Evolutionary conservation across 2,888 invertebrate species (phyloP).

Genomic region (Carpatolechia fugitivella): DNA sequence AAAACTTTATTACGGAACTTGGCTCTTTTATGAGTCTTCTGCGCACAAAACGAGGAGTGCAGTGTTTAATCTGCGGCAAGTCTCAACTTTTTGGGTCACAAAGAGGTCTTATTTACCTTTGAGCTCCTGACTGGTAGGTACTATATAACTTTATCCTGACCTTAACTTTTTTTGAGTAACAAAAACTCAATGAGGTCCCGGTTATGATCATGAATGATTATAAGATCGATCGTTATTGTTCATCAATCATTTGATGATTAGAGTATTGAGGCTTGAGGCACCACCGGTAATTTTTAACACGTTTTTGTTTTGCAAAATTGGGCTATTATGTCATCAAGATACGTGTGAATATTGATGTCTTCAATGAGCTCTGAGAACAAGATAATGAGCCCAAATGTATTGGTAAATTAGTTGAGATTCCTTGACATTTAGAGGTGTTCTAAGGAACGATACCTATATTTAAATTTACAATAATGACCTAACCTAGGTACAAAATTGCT

Average conservation of each 20-base stretch:
- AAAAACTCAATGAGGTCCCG: constrained; percentile 39
- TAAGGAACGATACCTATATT: too few relatives aligned
- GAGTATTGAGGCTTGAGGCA: constrained; percentile 2
- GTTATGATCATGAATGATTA: constrained; percentile 27
- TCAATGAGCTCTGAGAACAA: neutral
- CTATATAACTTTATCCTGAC: constrained; percentile 48
- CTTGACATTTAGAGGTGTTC: neutral
- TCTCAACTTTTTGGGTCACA: constrained; percentile 34
- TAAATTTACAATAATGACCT: too few relatives aligned
- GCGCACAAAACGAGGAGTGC: neutral
- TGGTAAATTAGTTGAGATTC: neutral
- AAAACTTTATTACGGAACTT: neutral
- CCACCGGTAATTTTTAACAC: constrained; percentile 4
- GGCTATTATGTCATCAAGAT: constrained; percentile 6
- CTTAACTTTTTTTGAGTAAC: constrained; percentile 34
- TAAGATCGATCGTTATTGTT: constrained; percentile 31
- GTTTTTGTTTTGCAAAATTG: constrained; percentile 10
- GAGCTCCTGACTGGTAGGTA: constrained; percentile 20
- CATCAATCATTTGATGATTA: constrained; percentile 19
- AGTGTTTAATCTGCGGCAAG: constrained; percentile 11
- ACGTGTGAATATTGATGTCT: neutral
- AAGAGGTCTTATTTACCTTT: constrained; percentile 38
- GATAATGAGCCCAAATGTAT: too few relatives aligned
- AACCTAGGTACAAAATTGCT: too few relatives aligned
- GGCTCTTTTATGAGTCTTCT: neutral